These are phyloP conservation scores for Heterodera schachtii DNA, from an alignment of 1,140 invertebrate species.

Conservation along the genomic window DNA sequence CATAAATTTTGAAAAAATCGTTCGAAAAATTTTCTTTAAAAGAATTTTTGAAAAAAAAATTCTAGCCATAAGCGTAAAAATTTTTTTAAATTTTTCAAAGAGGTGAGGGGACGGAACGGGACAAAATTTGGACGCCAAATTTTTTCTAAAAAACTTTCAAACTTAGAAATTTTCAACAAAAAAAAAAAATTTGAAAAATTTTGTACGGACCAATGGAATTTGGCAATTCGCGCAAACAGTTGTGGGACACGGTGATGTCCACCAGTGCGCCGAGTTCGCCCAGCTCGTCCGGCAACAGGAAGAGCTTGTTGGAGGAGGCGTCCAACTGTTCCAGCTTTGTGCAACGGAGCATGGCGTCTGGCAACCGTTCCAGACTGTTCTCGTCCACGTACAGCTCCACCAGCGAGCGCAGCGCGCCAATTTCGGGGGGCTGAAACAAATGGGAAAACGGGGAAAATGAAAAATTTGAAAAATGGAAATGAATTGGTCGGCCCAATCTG, in stretches of 20 bases:
- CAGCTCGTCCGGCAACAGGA: conserved; percentile 85
- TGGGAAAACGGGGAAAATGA: conserved; percentile 10
- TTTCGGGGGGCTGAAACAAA: conserved; percentile 81
- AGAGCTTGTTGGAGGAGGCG: conserved; percentile 87
- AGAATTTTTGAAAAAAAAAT: too few relatives aligned
- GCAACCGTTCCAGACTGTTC: conserved; percentile 88
- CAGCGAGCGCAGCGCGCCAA: conserved; percentile 86
- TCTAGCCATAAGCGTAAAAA: too few relatives aligned
- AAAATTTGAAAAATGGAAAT: too few relatives aligned
- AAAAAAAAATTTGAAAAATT: too few relatives aligned
- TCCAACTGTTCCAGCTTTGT: conserved; percentile 73
- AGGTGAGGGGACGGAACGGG: too few relatives aligned
- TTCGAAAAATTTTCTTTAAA: too few relatives aligned
- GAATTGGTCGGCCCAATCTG: too few relatives aligned
- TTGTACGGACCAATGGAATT: conserved; percentile 76
- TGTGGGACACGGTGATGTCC: conserved; percentile 93
- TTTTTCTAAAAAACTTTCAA: too few relatives aligned
- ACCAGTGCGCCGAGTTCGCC: conserved; percentile 86
- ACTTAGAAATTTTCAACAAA: too few relatives aligned
- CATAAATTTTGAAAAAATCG: too few relatives aligned
- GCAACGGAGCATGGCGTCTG: conserved; percentile 85
- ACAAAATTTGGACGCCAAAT: too few relatives aligned
- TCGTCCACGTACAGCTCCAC: conserved; percentile 97
- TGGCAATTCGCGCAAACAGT: conserved; percentile 88
- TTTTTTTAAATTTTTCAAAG: too few relatives aligned